phyloP scores from a whole-genome alignment of 2,888 invertebrate species.

The Dynastes tityus region DNA sequence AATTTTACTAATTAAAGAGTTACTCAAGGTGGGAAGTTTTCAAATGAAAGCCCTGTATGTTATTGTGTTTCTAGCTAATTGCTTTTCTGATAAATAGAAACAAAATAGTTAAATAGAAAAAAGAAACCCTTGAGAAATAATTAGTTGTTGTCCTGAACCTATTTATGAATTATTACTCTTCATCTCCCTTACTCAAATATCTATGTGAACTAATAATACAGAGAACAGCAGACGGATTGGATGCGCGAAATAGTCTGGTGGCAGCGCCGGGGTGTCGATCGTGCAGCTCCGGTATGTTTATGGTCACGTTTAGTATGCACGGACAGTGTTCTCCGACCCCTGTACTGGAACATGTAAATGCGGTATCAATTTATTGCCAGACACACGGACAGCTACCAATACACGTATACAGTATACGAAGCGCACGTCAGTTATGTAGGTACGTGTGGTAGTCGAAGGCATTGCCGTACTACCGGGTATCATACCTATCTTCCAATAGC shows the following conservation, averaged over 20 bases:
- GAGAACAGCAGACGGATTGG: not conserved
- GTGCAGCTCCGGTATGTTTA: constrained; percentile 56
- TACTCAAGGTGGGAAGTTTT: no score
- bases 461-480: not conserved
- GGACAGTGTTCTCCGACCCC: constrained; percentile 57
- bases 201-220: not conserved
- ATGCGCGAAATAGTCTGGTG: constrained; percentile 14
- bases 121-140: no score
- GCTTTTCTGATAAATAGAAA: no score
- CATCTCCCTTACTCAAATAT: not conserved
- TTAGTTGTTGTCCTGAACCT: no score
- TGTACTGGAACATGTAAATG: constrained; percentile 61
- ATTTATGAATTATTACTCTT: not conserved
- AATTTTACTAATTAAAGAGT: no score
- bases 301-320: constrained; percentile 60
- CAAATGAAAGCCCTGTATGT: no score
- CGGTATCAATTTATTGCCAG: constrained; percentile 61
- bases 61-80: no score
- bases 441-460: constrained; percentile 31
- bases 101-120: no score
- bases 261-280: constrained; percentile 33
- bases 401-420: not conserved
- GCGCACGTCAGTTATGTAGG: not conserved
- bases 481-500: constrained; percentile 21
- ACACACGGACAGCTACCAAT: not conserved